Percentiles rank a stretch among this genome's conserved stretches.
These are phyloP conservation scores for Anticlea derivata DNA, from an alignment of 2,888 invertebrate species.

Conservation along the genomic window DNA sequence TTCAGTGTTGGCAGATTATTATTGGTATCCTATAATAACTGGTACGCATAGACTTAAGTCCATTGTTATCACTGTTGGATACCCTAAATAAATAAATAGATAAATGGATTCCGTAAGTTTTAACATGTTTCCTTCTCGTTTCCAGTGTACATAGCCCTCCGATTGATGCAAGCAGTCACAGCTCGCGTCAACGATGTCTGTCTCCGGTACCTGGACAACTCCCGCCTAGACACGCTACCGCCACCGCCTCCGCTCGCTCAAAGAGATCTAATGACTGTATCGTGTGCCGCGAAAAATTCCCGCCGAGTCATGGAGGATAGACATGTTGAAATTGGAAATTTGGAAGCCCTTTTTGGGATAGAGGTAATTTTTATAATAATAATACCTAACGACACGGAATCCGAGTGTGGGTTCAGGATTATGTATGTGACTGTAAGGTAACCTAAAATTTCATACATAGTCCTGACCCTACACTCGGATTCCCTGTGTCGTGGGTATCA, in stretches of 20 bases:
- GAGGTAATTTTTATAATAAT: slow-evolving; percentile 78
- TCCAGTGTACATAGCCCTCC: slow-evolving; percentile 88
- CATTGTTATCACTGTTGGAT: too few relatives aligned
- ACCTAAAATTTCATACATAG: too few relatives aligned
- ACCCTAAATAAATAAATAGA: too few relatives aligned
- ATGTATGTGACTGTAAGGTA: too few relatives aligned
- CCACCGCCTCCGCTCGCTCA: slow-evolving; percentile 83
- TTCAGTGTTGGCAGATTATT: too few relatives aligned
- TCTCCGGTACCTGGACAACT: slow-evolving; percentile 87
- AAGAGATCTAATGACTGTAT: slow-evolving; percentile 81
- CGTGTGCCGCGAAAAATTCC: slow-evolving; percentile 90
- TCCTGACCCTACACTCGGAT: too few relatives aligned
- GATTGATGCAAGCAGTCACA: slow-evolving; percentile 89
- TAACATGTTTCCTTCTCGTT: slow-evolving; percentile 36
- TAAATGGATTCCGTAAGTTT: too few relatives aligned
- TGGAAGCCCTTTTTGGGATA: slow-evolving; percentile 91
- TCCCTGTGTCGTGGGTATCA: too few relatives aligned
- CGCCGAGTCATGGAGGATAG: slow-evolving; percentile 97
- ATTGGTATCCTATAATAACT: too few relatives aligned
- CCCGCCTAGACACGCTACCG: slow-evolving; percentile 85
- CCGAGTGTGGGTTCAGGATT: too few relatives aligned
- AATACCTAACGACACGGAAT: too few relatives aligned
- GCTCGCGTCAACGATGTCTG: slow-evolving; percentile 89
- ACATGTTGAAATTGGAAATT: slow-evolving; percentile 92
- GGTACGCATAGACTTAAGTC: too few relatives aligned